phyloP scores from a whole-genome alignment of 2,888 invertebrate species.

The Eupithecia insigniata region DNA sequence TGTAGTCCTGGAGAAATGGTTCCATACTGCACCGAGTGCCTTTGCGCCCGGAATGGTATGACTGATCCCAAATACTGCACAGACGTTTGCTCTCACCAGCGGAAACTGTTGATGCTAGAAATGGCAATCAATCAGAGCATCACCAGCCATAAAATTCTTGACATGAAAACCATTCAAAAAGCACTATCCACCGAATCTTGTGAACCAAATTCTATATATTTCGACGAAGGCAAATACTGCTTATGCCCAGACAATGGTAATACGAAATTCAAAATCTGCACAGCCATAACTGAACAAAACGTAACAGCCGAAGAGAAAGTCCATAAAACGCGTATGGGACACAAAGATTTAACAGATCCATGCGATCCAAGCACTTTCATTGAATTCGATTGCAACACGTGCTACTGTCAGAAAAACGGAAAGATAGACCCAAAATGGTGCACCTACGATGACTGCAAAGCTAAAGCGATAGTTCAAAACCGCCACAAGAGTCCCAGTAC shows the following conservation, averaged over 20 bases:
- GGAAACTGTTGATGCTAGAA: slow-evolving; percentile 65
- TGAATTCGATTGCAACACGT: slow-evolving; percentile 74
- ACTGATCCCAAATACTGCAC: slow-evolving; percentile 65
- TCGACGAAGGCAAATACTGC: slow-evolving; percentile 64
- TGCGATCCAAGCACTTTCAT: slow-evolving; percentile 73
- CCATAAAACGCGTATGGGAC: neutral
- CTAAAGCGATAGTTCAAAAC: slow-evolving; percentile 58
- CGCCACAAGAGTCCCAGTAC: slow-evolving; percentile 47
- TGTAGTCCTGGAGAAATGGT: slow-evolving; percentile 70
- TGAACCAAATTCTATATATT: slow-evolving; percentile 61
- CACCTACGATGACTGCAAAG: slow-evolving; percentile 71
- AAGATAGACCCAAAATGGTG: slow-evolving; percentile 75
- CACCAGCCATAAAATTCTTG: slow-evolving; percentile 50
- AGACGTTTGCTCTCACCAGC: slow-evolving; percentile 61
- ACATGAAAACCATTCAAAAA: slow-evolving; percentile 53
- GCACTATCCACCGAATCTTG: slow-evolving; percentile 51
- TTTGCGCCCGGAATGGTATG: slow-evolving; percentile 61
- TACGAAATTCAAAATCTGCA: slow-evolving; percentile 60
- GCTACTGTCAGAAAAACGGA: slow-evolving; percentile 72
- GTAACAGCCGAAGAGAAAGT: slow-evolving; percentile 9
- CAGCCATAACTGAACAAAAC: slow-evolving; percentile 41
- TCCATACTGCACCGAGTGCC: slow-evolving; percentile 69
- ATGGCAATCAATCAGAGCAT: slow-evolving; percentile 56
- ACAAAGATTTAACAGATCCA: slow-evolving; percentile 53
- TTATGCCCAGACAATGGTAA: slow-evolving; percentile 65